Conservation (phyloP, 2,888 invertebrate genomes). For the Chelonus formosanus region DNA sequence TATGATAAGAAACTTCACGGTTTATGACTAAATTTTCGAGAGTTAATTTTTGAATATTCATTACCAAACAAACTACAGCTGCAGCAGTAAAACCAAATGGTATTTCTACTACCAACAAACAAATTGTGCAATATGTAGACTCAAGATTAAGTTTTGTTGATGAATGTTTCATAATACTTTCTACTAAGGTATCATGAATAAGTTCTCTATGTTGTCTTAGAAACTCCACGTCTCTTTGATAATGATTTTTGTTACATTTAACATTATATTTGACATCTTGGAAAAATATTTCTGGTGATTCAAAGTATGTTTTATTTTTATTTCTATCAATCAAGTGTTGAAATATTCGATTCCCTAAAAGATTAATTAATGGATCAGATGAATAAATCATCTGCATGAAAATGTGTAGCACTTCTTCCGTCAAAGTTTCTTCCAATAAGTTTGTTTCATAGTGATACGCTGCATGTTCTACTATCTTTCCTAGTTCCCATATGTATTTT, state of each 20-base stretch:
- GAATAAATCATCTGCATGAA: slow-evolving; percentile 68
- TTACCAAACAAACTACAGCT: slow-evolving; percentile 68
- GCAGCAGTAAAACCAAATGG: slow-evolving; percentile 73
- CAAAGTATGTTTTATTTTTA: slow-evolving; percentile 65
- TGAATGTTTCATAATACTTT: slow-evolving; percentile 67
- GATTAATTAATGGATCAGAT: slow-evolving; percentile 64
- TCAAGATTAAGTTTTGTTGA: slow-evolving; percentile 67
- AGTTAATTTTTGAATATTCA: slow-evolving; percentile 71
- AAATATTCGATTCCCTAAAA: slow-evolving; percentile 69
- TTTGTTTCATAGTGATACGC: slow-evolving; percentile 66
- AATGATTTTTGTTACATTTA: too few species aligned
- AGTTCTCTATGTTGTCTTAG: slow-evolving; percentile 63
- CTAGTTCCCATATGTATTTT: slow-evolving; percentile 68
- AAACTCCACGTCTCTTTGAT: too few species aligned
- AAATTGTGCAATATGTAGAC: slow-evolving; percentile 68
- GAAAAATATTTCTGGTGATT: slow-evolving; percentile 68
- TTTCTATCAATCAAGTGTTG: slow-evolving; percentile 70
- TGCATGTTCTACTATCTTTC: slow-evolving; percentile 68
- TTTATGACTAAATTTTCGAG: slow-evolving; percentile 60
- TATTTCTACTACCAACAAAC: slow-evolving; percentile 60
- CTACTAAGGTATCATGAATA: slow-evolving; percentile 65
- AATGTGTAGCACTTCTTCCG: slow-evolving; percentile 66
- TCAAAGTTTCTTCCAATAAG: slow-evolving; percentile 65
- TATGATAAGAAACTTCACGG: slow-evolving; percentile 63
- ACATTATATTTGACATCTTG: slow-evolving; percentile 38